Base-by-base conservation (phyloP, 2,888 invertebrate genomes). In the Teleogryllus oceanicus region DNA sequence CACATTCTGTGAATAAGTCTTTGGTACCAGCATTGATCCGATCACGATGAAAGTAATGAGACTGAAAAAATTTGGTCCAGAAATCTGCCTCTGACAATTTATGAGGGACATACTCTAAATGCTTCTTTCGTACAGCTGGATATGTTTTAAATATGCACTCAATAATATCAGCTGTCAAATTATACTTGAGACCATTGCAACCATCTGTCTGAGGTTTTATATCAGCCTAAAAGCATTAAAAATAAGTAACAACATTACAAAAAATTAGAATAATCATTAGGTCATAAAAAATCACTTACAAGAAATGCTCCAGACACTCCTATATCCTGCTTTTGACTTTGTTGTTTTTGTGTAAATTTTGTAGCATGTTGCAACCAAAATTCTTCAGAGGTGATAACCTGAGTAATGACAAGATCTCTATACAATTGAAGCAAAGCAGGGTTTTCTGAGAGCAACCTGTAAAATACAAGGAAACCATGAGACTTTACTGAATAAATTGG, bases 31-130 rank as follows among this genome's bases (percentile, higher is more conserved):
- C 92, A 84, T 94, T 94, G 84, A 96, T 94, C 80, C 96, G 93
- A 88, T 97, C 96, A 84, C 97, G 92, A 89, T 99, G 98, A 89
- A 96, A 96, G 89, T 99, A 99, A 89, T 99, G 99, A 20, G 98
- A 99, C 87, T 99, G 99, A 89, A 99, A 99, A 89, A 99, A 99
- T 86, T 97, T 96, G 18, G 97, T 97, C 99, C 99, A 99, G 89
- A 99, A 99, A 85, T 98, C 98, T 0, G 95, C 92, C 88, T 99
- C 99, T 1, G 94, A 92, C 91, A 99, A 91, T 89, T 97, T 96
- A 83, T 94, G 91, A 50, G 99, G 99, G 74, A 99, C 99, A 88
- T 96, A 94, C 87, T 99, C 99, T 81, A 93, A 89, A 87, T 99
- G 98, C 90, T 99, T 99, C 89, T 94, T 94, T 85, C 96, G 94